Conservation (phyloP, 2,797 vertebrate genomes). For the Eulemur rubriventer region DNA sequence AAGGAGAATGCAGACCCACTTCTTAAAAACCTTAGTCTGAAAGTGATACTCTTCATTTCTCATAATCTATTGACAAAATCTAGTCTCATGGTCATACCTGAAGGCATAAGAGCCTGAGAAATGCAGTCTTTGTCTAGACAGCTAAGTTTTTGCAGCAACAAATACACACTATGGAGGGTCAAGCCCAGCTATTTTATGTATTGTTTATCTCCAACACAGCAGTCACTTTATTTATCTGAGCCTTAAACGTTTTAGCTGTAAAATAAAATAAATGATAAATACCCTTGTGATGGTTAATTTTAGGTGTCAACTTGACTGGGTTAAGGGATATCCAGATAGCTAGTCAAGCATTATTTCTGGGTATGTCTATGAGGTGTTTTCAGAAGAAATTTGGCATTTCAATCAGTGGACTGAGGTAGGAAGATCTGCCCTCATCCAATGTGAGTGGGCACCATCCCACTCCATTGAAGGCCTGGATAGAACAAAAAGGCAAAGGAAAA, state of each 20-base stretch:
- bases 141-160: neutral
- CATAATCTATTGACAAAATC: neutral
- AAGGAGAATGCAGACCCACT: neutral
- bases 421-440: neutral
- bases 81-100: neutral
- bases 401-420: neutral
- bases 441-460: neutral
- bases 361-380: neutral
- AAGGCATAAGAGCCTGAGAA: neutral
- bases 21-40: neutral
- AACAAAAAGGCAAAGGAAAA: neutral
- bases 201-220: neutral
- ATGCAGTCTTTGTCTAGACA: neutral
- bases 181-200: neutral
- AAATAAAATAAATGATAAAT: neutral
- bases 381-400: neutral
- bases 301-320: neutral
- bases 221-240: neutral
- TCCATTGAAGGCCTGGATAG: neutral
- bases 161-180: neutral
- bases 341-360: neutral
- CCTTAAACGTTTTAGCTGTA: neutral
- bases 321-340: neutral
- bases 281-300: neutral
- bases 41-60: neutral